Evolutionary conservation across 2,888 invertebrate species (phyloP).

Genomic region (Drosophila atroscutellata): DNA sequence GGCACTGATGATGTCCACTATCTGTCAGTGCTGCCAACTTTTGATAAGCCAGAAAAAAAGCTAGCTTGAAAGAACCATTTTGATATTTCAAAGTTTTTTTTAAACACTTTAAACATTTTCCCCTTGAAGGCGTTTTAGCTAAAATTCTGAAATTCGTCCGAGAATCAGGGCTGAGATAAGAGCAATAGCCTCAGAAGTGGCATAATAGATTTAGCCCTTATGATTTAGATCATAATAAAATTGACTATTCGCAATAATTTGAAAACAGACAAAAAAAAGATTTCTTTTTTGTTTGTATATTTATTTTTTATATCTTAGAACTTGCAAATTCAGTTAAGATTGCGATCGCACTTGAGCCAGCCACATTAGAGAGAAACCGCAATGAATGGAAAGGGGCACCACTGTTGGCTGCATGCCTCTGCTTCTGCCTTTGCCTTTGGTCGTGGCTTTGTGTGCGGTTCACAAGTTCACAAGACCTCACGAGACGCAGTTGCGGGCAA

Average conservation of each 20-base stretch:
- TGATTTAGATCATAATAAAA: too few relatives aligned
- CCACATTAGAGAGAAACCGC: not conserved
- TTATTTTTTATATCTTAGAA: not conserved
- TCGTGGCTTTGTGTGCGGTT: constrained; percentile 57
- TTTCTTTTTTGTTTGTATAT: not conserved
- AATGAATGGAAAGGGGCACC: not conserved
- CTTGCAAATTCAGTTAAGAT: not conserved
- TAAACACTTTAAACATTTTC: not conserved
- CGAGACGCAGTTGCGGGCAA: constrained; percentile 70
- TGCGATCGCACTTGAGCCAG: not conserved
- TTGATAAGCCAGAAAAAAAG: not conserved
- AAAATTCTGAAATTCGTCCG: not conserved
- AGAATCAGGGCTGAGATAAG: not conserved
- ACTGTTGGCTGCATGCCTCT: constrained; percentile 11
- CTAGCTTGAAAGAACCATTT: not conserved
- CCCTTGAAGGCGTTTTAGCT: not conserved
- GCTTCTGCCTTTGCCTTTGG: constrained; percentile 4
- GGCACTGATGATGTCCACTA: constrained; percentile 19
- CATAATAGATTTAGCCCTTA: not conserved
- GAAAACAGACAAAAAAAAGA: not conserved
- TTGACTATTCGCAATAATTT: not conserved
- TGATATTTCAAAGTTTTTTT: not conserved
- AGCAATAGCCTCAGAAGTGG: not conserved
- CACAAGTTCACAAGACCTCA: constrained; percentile 82
- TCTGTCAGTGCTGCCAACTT: constrained; percentile 7